Evolutionary conservation across 37 sponge, comb jelly and placozoan genomes (phyloP), one percentile per base, ranked within the genome.

Genomic region (Ephydatia muelleri): DNA sequence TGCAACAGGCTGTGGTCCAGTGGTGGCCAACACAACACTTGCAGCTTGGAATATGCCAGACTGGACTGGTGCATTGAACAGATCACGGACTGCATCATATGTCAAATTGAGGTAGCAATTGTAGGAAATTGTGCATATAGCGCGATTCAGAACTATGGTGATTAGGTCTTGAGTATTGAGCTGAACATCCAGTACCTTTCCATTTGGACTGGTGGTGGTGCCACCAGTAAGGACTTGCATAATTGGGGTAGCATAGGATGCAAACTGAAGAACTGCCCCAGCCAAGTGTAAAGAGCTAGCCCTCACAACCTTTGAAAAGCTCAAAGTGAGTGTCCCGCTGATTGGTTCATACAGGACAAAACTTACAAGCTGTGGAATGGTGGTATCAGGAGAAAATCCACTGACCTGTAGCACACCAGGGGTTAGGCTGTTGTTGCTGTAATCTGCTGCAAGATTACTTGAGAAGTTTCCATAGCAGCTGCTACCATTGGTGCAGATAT

Each of bases 101-200:
- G 91, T 68, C 31, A 93, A 57, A 19, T 78, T 84, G 25, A 93
- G 23, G 65, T 87, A 93, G 68, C 94, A 93, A 75, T 87, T 93
- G 33, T 81, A 57, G 43, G 77, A 57, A 38, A 38, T 43, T 9
- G 88, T 90, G 57, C 94, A 93, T 16, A 95, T 66, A 25, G 49
- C 23, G 68, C 25, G 76, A 67, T 91, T 67, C 14, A 73, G 75
- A 37, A 89, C 86, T 31, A 95, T 66, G 68, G 64, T 57, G 26
- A 88, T 69, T 5, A 92, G 34, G 26, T 87, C 84, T 64, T 23
- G 75, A 38, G 26, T 57, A 0, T 37, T 28, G 6, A 94, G 80
- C 25, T 81, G 71, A 27, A 91, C 82, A 25, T 72, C 23, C 19
- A 91, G 73, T 0, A 29, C 34, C 12, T 69, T 48, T 19, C 94